A percentile compares a stretch with the other conserved stretches of the same genome.
Conservation (phyloP, 2,113 vertebrate genomes). For the Parotia lawesii region DNA sequence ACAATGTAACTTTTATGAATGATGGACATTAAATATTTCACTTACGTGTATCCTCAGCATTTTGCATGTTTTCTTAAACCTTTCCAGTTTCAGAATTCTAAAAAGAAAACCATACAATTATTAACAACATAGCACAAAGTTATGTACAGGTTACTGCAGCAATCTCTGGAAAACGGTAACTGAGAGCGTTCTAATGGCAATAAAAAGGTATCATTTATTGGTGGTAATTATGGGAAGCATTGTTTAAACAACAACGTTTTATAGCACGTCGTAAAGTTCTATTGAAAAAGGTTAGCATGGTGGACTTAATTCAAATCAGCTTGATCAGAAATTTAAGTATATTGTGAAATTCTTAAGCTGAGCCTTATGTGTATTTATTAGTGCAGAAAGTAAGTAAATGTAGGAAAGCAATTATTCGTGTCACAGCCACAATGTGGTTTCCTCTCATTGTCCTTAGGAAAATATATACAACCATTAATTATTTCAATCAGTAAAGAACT, state of each 20-base stretch:
- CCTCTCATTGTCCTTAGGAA: background rate
- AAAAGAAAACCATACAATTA: slow-evolving; percentile 7
- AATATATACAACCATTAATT: background rate
- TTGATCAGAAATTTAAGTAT: slow-evolving; percentile 43
- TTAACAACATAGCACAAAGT: slow-evolving; percentile 1
- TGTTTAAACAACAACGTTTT: slow-evolving; percentile 62
- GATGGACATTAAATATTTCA: slow-evolving; percentile 80
- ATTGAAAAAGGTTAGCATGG: slow-evolving; percentile 29
- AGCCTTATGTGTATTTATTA: background rate
- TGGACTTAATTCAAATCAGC: slow-evolving; percentile 47
- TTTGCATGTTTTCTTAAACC: slow-evolving; percentile 76
- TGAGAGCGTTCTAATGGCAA: slow-evolving; percentile 24
- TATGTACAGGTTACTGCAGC: slow-evolving; percentile 21
- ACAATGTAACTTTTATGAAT: slow-evolving; percentile 78
- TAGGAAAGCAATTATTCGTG: background rate
- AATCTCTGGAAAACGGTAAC: slow-evolving; percentile 26
- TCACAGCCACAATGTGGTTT: slow-evolving; percentile 7
- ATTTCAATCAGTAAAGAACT: background rate
- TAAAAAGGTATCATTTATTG: slow-evolving; percentile 63
- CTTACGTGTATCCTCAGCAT: slow-evolving; percentile 71
- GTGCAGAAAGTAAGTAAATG: slow-evolving; percentile 28
- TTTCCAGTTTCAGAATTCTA: slow-evolving; percentile 53
- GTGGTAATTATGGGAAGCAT: slow-evolving; percentile 44
- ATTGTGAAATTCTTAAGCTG: slow-evolving; percentile 31
- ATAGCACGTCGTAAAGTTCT: slow-evolving; percentile 49